Percentiles rank a stretch among this genome's conserved stretches.
Evolutionary conservation across 1,140 invertebrate species (phyloP).

Genomic region (Brachionus plicatilis): DNA sequence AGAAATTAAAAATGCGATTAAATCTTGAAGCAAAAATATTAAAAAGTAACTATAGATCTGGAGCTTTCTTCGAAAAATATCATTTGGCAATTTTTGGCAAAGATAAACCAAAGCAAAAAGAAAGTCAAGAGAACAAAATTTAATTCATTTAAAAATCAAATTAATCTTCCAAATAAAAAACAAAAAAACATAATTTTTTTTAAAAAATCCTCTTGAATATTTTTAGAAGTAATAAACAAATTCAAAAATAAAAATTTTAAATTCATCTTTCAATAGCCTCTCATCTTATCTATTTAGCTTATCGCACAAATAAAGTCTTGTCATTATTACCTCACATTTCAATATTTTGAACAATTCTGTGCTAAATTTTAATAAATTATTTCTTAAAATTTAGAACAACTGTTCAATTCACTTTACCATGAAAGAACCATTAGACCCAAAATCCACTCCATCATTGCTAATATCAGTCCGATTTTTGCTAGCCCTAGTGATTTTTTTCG

Average conservation of each 20-base stretch:
- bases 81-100: too few species aligned
- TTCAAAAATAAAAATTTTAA: background rate
- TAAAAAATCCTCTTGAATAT: too few species aligned
- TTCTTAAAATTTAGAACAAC: background rate
- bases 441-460: background rate
- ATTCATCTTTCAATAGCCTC: background rate
- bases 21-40: too few species aligned
- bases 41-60: too few species aligned
- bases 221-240: background rate
- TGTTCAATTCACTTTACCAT: background rate
- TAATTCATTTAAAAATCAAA: too few species aligned
- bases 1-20: too few species aligned
- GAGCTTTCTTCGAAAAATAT: too few species aligned
- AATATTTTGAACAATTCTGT: background rate
- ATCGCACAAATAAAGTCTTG: background rate
- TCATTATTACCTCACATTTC: background rate
- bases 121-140: too few species aligned
- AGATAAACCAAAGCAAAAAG: too few species aligned
- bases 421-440: background rate
- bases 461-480: conserved; percentile 34
- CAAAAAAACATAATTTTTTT: too few species aligned
- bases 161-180: too few species aligned
- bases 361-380: background rate
- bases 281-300: background rate
- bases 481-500: conserved; percentile 21